These are phyloP conservation scores for Leptoclinus maculatus DNA, from an alignment of 2,797 vertebrate species.

Conservation along the genomic window DNA sequence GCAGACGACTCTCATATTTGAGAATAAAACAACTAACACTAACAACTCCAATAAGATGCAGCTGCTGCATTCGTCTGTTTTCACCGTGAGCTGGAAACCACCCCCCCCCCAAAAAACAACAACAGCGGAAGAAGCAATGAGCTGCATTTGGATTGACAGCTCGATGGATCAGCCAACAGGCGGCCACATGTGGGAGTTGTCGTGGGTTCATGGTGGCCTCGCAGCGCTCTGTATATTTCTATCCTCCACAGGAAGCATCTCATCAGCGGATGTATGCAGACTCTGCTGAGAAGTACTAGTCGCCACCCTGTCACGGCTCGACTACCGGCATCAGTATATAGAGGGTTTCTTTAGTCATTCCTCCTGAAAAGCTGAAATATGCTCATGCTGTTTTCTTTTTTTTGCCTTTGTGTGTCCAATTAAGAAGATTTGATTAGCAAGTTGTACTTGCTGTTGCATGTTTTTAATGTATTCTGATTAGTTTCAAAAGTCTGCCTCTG, in stretches of 20 bases:
- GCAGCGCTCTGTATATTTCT: constrained; percentile 1
- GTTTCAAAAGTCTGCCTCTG: not conserved
- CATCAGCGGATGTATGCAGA: constrained; percentile 33
- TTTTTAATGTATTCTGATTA: constrained; percentile 22
- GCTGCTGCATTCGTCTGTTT: not conserved
- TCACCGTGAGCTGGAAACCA: not conserved
- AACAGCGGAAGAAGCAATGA: constrained; percentile 4
- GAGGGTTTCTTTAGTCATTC: not conserved
- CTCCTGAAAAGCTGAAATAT: not conserved
- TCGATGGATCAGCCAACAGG: constrained; percentile 45
- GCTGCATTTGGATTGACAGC: constrained; percentile 44
- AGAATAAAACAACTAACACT: not conserved
- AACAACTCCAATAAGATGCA: constrained; percentile 3
- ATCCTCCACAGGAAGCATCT: constrained; percentile 38
- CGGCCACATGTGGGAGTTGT: constrained; percentile 39
- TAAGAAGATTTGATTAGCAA: not conserved
- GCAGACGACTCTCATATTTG: not conserved
- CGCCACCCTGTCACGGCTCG: constrained; percentile 24
- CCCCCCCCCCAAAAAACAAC: not conserved
- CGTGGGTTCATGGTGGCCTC: constrained; percentile 9
- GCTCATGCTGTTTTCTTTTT: not conserved
- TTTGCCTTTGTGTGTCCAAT: not conserved
- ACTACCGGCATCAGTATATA: not conserved
- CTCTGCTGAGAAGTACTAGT: constrained; percentile 11
- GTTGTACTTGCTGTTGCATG: no score